Conservation (phyloP, 2,113 vertebrate species). For the Heterotis niloticus region DNA sequence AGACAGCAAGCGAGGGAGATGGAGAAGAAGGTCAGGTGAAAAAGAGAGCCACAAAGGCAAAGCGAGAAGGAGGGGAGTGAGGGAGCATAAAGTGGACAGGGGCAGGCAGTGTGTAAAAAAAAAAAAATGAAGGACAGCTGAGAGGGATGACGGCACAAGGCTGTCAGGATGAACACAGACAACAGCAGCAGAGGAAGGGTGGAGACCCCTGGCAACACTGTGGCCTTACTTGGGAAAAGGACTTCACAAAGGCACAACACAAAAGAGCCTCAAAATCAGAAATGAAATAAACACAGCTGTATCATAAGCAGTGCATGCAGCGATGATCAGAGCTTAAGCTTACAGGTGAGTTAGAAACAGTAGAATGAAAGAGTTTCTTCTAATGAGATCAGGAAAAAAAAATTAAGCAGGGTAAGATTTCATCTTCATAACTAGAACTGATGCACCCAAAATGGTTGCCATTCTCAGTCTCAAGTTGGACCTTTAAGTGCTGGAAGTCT, state of each 20-base stretch:
- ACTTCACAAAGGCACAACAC: not conserved
- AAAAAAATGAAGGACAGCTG: not conserved
- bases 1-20: not conserved
- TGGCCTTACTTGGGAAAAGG: not conserved
- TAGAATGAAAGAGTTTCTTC: too few species aligned
- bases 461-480: not conserved
- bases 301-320: too few species aligned
- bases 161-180: slow-evolving; percentile 27
- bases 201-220: not conserved
- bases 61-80: slow-evolving; percentile 49
- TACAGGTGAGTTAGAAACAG: too few species aligned
- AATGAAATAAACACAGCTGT: not conserved
- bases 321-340: too few species aligned
- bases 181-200: slow-evolving; percentile 28
- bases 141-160: not conserved
- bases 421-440: not conserved
- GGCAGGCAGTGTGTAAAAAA: not conserved
- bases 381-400: too few species aligned
- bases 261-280: not conserved
- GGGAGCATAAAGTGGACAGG: not conserved
- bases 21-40: slow-evolving; percentile 28
- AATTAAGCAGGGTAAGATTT: too few species aligned
- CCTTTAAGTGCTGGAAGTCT: not conserved
- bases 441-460: not conserved
- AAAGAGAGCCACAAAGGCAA: slow-evolving; percentile 22